A percentile compares a stretch with the other conserved stretches of the same genome.
Evolutionary conservation across 2,888 invertebrate species (phyloP).

Genomic region (Athalia circularis): DNA sequence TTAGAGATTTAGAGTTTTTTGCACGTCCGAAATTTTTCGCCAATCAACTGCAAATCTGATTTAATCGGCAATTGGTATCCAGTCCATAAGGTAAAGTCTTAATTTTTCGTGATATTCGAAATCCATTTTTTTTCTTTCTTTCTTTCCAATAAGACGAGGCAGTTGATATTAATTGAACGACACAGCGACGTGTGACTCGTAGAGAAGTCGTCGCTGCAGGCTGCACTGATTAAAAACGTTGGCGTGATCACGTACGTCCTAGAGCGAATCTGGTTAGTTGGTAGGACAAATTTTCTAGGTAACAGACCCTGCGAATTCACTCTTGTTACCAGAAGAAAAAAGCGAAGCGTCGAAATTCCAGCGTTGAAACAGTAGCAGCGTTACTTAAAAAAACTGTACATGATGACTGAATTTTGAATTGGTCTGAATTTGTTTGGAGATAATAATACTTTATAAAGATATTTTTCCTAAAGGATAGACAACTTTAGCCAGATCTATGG

Average conservation of each 20-base stretch:
- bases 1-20: too few species aligned
- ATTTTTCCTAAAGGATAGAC: background rate
- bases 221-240: constrained; percentile 12
- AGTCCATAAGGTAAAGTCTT: too few species aligned
- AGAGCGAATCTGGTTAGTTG: constrained; percentile 5
- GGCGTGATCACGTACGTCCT: constrained; percentile 12
- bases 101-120: too few species aligned
- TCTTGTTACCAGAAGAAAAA: background rate
- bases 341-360: background rate
- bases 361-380: background rate
- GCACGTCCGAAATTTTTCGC: too few species aligned
- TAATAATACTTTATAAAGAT: background rate
- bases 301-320: background rate
- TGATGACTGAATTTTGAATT: background rate
- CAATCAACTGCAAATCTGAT: too few species aligned
- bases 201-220: background rate
- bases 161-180: constrained; percentile 8
- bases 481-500: background rate
- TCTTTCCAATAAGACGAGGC: background rate
- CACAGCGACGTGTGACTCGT: constrained; percentile 14
- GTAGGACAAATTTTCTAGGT: background rate
- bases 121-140: background rate
- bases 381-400: too few species aligned
- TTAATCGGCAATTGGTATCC: too few species aligned
- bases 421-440: background rate